Evolutionary conservation across 2,797 vertebrate species (phyloP).

Genomic region (Rhabdomys pumilio): DNA sequence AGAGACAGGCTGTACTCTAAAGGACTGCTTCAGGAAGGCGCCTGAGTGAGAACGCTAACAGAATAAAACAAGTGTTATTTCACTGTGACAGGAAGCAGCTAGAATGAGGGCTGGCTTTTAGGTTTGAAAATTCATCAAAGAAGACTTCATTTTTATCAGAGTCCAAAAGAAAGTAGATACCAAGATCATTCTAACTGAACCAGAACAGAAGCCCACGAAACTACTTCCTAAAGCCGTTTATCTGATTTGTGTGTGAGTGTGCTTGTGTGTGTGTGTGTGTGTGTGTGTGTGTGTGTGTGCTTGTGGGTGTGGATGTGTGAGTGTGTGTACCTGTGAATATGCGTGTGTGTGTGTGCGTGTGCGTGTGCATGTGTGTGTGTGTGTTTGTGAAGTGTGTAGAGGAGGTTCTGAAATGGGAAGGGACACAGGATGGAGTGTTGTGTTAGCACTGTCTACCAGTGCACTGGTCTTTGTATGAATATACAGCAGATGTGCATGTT

Average conservation of each 20-base stretch:
- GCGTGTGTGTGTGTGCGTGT: neutral
- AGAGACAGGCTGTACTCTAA: neutral
- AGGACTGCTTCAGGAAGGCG: neutral
- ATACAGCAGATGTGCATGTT: neutral
- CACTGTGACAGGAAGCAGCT: neutral
- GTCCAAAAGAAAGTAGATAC: neutral
- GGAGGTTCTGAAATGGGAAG: neutral
- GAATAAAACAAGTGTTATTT: neutral
- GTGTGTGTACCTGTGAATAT: neutral
- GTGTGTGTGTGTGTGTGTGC: neutral
- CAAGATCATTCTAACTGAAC: neutral
- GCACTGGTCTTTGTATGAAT: no score
- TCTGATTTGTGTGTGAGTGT: neutral
- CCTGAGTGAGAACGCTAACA: neutral
- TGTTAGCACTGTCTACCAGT: neutral
- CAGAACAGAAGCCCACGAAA: neutral
- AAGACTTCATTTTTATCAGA: neutral
- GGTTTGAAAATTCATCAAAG: neutral
- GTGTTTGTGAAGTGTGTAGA: neutral
- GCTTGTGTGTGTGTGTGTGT: neutral
- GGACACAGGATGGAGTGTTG: neutral
- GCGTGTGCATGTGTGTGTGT: neutral
- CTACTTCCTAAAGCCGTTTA: neutral
- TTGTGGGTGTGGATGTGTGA: neutral
- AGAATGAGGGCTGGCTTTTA: neutral